Conservation (phyloP, 2,797 vertebrate genomes). For the Chromis chromis region DNA sequence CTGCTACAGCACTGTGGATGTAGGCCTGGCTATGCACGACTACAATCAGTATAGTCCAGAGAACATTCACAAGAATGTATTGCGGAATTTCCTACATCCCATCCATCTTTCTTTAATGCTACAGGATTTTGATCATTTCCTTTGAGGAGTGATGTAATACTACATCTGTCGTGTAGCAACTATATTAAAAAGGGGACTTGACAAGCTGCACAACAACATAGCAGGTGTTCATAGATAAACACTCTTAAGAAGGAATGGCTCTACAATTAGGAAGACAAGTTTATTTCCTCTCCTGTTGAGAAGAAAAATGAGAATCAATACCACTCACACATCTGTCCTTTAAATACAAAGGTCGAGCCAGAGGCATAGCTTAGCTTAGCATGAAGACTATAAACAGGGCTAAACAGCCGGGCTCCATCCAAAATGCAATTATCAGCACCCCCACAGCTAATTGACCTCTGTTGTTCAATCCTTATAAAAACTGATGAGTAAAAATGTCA, state of each 20-base stretch:
- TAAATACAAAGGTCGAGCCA: background rate
- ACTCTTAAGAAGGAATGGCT: background rate
- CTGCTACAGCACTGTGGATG: no score
- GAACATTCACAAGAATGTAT: constrained; percentile 36
- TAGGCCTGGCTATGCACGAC: no score
- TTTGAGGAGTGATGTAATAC: constrained; percentile 10
- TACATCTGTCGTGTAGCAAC: constrained; percentile 2
- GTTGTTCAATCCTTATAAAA: constrained; percentile 11
- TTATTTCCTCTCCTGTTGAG: background rate
- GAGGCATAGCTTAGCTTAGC: background rate
- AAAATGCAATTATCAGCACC: background rate
- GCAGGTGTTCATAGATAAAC: constrained; percentile 2
- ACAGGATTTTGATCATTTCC: constrained; percentile 24
- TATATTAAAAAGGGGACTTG: constrained; percentile 4
- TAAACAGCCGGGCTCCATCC: background rate
- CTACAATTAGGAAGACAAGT: background rate
- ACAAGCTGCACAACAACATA: constrained; percentile 3
- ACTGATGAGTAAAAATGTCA: background rate
- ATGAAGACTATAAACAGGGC: background rate
- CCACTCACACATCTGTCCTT: background rate
- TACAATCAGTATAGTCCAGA: no score
- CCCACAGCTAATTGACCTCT: constrained; percentile 1
- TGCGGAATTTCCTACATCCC: background rate
- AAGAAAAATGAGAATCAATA: background rate
- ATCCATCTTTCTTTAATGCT: constrained; percentile 16